Evolutionary conservation across 1,140 invertebrate genomes (phyloP), one percentile per base, ranked within the genome.

Genomic region (Drosophila virilis): DNA sequence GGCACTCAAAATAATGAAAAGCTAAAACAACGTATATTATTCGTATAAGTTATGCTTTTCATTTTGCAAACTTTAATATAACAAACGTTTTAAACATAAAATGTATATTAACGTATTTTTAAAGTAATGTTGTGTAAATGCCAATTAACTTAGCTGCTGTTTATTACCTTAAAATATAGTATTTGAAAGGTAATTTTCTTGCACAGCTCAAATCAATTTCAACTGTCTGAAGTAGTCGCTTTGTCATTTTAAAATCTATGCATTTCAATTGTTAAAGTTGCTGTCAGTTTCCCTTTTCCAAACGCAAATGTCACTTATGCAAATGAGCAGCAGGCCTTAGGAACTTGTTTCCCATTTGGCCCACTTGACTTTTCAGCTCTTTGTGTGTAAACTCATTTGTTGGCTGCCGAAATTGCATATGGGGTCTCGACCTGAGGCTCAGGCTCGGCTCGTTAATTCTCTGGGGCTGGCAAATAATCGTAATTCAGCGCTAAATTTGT

Each of bases 281-380:
- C n/a, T n/a, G 2, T 12, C 22, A 4, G 22, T 28, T 35, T 51
- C 43, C 45, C 59, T 10, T 37, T 51, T 15, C 32, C 22, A 38
- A n/a, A 54, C 6, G n/a, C 52, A 48, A 57, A 54, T 68, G 76
- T 72, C 74, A 75, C 55, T 85, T 80, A 85, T 75, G 81, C 75
- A 85, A 86, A 85, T 86, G 65, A 75, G 50, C 62, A 35, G 7
- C 33, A 74, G 73, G 50, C 64, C 42, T 65, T 72, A 54, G 62
- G 66, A 45, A 57, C 38, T 40, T 67, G 43, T 65, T 74, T 52
- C 15, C 58, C 32, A 28, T 13, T 42, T 52, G 33, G 0, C 13
- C 57, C 32, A 52, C 35, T 72, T 43, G 58, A 73, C 64, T 68
- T 67, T 66, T 52, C 17, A 33, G 59, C 58, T 61, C 4, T 52